Conservation (phyloP, 2,113 vertebrate species). For the Propithecus coquereli region DNA sequence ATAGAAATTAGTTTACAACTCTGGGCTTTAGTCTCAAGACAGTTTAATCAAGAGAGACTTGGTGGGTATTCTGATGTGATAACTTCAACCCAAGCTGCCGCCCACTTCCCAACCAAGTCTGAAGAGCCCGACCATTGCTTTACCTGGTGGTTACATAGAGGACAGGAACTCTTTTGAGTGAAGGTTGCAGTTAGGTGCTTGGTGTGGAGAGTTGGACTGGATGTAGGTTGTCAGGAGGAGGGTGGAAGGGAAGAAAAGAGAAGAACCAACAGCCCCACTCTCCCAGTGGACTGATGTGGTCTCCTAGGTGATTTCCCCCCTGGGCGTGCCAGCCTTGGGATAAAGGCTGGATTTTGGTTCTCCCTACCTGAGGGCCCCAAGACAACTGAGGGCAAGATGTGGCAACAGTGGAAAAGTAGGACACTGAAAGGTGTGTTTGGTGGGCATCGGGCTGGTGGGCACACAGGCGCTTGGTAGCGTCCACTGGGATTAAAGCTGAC, state of each 20-base stretch:
- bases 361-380: neutral
- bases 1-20: neutral
- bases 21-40: neutral
- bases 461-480: neutral
- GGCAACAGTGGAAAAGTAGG: neutral
- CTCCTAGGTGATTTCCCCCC: neutral
- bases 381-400: neutral
- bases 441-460: no score
- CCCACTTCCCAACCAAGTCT: neutral
- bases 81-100: neutral
- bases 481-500: neutral
- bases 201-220: neutral
- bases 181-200: neutral
- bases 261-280: rapidly evolving
- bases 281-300: rapidly evolving
- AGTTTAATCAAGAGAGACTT: neutral
- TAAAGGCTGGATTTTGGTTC: neutral
- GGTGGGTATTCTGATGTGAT: neutral
- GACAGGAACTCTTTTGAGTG: neutral
- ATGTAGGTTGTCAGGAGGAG: neutral
- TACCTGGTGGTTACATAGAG: neutral
- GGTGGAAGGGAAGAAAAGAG: neutral
- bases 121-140: neutral
- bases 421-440: neutral
- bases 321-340: no score